Percentiles rank a stretch among this genome's conserved stretches.
Conservation (phyloP, 2,888 invertebrate genomes). For the Azorinus chamasolen region DNA sequence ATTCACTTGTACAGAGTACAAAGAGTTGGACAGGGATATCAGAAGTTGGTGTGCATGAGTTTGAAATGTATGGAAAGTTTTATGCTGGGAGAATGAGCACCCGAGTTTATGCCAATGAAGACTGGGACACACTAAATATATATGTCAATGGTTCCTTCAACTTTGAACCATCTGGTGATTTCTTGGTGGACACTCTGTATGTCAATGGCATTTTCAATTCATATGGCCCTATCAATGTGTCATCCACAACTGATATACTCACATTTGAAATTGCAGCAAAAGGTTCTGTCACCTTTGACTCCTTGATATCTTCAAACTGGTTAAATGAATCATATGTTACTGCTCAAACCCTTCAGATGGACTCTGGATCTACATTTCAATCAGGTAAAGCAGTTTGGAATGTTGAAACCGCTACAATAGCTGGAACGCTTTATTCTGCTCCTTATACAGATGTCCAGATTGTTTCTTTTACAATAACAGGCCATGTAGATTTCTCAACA, state of each 20-base stretch:
- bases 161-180: slow-evolving; percentile 63
- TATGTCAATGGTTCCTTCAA: slow-evolving; percentile 50
- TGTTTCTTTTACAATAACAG: slow-evolving; percentile 41
- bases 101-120: slow-evolving; percentile 35
- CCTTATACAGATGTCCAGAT: slow-evolving; percentile 46
- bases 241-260: slow-evolving; percentile 17
- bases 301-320: slow-evolving; percentile 43
- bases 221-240: slow-evolving; percentile 49
- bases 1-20: slow-evolving; percentile 50
- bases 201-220: slow-evolving; percentile 57
- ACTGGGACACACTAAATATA: slow-evolving; percentile 67
- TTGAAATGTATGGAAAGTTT: slow-evolving; percentile 62
- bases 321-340: slow-evolving; percentile 40
- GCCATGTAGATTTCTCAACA: slow-evolving; percentile 47
- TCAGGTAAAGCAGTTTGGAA: slow-evolving; percentile 59
- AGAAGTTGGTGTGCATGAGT: slow-evolving; percentile 45
- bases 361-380: slow-evolving; percentile 43
- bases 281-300: slow-evolving; percentile 55
- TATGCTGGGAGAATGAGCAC: slow-evolving; percentile 61
- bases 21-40: slow-evolving; percentile 64
- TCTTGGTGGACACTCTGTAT: slow-evolving; percentile 54
- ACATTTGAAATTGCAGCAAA: slow-evolving; percentile 33
- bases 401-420: slow-evolving; percentile 29
- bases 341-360: slow-evolving; percentile 39
- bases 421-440: slow-evolving; percentile 46